Evolutionary conservation across 2,113 vertebrate genomes (phyloP).

Genomic region (Galbula dea): DNA sequence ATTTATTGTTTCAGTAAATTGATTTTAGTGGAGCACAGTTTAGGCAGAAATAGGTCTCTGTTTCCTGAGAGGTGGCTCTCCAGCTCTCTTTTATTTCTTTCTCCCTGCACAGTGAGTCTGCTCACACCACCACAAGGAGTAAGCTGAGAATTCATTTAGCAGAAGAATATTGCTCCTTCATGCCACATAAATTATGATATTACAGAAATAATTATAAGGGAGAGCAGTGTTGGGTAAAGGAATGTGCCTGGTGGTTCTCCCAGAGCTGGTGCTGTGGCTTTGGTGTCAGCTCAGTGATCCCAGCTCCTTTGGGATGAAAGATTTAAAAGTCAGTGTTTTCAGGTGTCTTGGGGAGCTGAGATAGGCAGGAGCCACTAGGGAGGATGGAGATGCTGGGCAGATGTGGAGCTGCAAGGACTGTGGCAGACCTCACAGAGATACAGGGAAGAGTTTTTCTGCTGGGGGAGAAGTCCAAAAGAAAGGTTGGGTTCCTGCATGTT

Average conservation of each 20-base stretch:
- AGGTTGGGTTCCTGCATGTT: background rate
- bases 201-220: background rate
- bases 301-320: background rate
- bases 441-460: background rate
- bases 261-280: background rate
- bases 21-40: conserved; percentile 38
- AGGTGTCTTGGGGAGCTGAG: background rate
- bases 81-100: background rate
- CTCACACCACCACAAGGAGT: background rate
- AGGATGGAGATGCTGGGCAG: accelerated
- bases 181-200: conserved; percentile 19
- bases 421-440: background rate
- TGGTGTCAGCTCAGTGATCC: background rate
- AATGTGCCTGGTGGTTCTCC: background rate
- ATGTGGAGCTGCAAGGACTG: background rate
- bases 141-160: conserved; percentile 54
- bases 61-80: conserved; percentile 23
- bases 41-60: background rate
- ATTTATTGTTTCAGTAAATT: conserved; percentile 58
- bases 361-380: background rate
- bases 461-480: background rate
- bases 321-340: background rate
- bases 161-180: conserved; percentile 40
- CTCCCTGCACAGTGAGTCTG: background rate
- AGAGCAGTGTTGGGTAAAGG: background rate